Conservation (phyloP, 2,113 vertebrate species). For the Fukomys damarensis region DNA sequence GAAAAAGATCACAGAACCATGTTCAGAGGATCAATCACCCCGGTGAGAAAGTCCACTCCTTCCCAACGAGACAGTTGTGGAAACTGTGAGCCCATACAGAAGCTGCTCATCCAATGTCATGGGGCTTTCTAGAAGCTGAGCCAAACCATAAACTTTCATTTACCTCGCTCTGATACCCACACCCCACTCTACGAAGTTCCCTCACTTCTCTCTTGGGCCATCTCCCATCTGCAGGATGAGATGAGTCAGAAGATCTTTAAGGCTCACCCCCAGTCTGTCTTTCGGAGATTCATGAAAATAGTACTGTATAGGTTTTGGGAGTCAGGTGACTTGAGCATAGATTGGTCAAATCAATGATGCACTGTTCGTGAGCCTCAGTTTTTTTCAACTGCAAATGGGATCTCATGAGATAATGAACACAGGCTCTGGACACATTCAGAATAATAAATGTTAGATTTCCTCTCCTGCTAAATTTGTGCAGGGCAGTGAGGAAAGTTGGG, state of each 20-base stretch:
- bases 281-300: background rate
- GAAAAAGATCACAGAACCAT: slow-evolving; percentile 44
- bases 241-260: background rate
- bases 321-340: background rate
- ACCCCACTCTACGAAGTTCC: background rate
- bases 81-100: background rate
- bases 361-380: slow-evolving; percentile 35
- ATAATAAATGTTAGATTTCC: slow-evolving; percentile 40
- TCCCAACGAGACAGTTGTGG: background rate
- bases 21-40: background rate
- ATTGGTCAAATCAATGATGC: slow-evolving; percentile 16
- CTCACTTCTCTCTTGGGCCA: background rate
- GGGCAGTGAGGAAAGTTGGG: background rate
- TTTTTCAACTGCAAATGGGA: slow-evolving; percentile 55
- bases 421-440: background rate
- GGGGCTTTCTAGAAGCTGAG: background rate
- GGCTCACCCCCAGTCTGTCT: background rate
- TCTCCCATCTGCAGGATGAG: slow-evolving; percentile 5
- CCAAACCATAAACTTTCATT: background rate
- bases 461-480: slow-evolving; percentile 18
- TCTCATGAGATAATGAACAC: slow-evolving; percentile 14
- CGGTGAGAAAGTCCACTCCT: background rate
- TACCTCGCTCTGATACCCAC: background rate
- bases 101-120: background rate
- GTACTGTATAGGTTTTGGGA: background rate